Evolutionary conservation across 2,888 invertebrate species (phyloP), one percentile per base, ranked within the genome.

Genomic region (Macrosoma leucophasiata): DNA sequence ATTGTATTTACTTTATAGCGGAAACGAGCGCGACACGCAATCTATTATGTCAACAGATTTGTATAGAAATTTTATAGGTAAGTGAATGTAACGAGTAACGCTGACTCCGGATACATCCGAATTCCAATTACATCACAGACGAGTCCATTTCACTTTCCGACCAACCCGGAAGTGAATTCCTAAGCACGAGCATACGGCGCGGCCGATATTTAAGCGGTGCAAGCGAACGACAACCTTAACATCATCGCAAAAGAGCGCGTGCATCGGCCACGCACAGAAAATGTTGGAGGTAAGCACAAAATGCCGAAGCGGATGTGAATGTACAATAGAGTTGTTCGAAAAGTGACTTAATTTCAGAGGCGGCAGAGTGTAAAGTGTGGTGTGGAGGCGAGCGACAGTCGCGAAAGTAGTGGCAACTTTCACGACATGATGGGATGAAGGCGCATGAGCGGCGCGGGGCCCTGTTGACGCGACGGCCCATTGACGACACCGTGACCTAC

Each of bases 151-250:
- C 84, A 84, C 84, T 84, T 84, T 84, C 74, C 81, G 84, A 79
- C 76, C 75, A 72, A 82, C 84, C 84, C 84, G 84, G 84, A 84
- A 84, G 78, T 82, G 77, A 84, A 84, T 84, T 82, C 84, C 81
- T 81, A 75, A 82, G 84, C 77, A 67, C 68, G 71, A 74, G 75
- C 82, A 82, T 82, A 84, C 77, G 55, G 79, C 71, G 67, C 82
- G 68, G 64, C 69, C 74, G 61, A 74, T 74, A 63, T 71, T 65
- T 57, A 48, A 57, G 55, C 36, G 30, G 42, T 26, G 39, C 58
- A 46, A 50, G 41, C 67, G 47, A 72, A 63, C 58, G 34, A 49
- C 51, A 54, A 68, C 75, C 64, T 52, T 77, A 59, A 46, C 31
- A 21, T 33, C 28, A 44, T 17, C 23, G 39, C 38, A 41, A 46